phyloP scores from a whole-genome alignment of 1,140 invertebrate species.

The Achroia grisella region DNA sequence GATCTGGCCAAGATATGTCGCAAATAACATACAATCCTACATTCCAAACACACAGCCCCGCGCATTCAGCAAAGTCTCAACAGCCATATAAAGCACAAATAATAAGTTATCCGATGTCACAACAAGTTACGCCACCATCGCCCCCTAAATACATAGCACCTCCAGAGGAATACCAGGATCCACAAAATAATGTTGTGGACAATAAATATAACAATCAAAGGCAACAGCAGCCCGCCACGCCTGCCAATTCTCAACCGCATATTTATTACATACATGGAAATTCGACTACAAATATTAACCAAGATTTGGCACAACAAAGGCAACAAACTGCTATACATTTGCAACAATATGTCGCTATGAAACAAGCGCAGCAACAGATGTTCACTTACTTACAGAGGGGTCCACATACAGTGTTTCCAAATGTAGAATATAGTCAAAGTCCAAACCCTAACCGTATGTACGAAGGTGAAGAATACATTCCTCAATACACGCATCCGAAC shows the following conservation, averaged over 20 bases:
- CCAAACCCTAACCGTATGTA: constrained; percentile 36
- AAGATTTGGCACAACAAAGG: constrained; percentile 56
- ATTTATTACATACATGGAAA: constrained; percentile 69
- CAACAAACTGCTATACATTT: constrained; percentile 68
- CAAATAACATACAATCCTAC: constrained; percentile 71
- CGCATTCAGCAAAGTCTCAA: constrained; percentile 51
- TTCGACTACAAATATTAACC: constrained; percentile 25
- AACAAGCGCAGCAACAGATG: constrained; percentile 71
- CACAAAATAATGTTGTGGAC: constrained; percentile 48
- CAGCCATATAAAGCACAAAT: constrained; percentile 71
- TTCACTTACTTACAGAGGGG: constrained; percentile 59
- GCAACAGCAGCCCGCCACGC: constrained; percentile 28
- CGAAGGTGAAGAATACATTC: constrained; percentile 44
- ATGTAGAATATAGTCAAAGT: constrained; percentile 43
- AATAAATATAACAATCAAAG: constrained; percentile 43
- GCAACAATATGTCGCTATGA: constrained; percentile 72
- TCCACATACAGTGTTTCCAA: constrained; percentile 54
- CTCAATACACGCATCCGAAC: constrained; percentile 47
- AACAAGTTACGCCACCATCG: constrained; percentile 59
- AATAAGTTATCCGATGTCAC: constrained; percentile 65
- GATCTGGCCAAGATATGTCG: constrained; percentile 52
- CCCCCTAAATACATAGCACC: constrained; percentile 66
- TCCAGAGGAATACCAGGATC: constrained; percentile 63
- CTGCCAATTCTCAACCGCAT: constrained; percentile 47
- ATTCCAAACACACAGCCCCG: constrained; percentile 72